Evolutionary conservation across 2,888 invertebrate genomes (phyloP), one percentile per base, ranked within the genome.

Genomic region (Flexamia atlantica): DNA sequence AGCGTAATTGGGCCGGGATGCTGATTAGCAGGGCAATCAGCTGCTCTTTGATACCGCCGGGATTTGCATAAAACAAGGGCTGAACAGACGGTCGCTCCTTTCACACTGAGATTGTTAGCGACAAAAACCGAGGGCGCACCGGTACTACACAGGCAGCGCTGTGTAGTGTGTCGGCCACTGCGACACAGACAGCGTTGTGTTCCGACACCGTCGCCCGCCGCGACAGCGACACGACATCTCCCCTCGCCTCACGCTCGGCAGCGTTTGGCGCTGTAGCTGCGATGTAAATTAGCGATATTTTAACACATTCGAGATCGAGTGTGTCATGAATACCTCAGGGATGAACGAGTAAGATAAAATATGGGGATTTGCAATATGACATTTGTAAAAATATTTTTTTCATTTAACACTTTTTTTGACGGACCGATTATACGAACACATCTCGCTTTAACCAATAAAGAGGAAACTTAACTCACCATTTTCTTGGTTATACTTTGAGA

Each of bases 1-100:
- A 28, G 64, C 25, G 64, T 64, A 64, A 64, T 64, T 70, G 70
- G 70, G 46, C 76, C 3, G 76, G 40, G 72, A 64, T 20, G 72
- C 82, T 82, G 82, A 82, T 82, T 82, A 82, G 72, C 72, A 23
- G 0, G n/a, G 84, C 84, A 84, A 84, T 84, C 84, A 84, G 81
- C 70, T 79, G 42, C 84, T 84, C 84, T 84, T 84, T 84, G 84
- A 82, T 82, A 76, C 74, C 79, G 50, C 79, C 79, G 46, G 84
- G 82, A 84, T 84, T 84, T 84, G 68, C 84, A 84, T 84, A 84
- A 84, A 84, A 84, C 84, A 72, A 81, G 53, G 64, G 28, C 57
- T 23, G 57, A 57, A 57, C 64, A 64, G 64, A 64, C 25, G 64
- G 28, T 42, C 83, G 42, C 79, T 46, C 80, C 70, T 57, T 83